Percentiles rank a stretch among this genome's conserved stretches.
Evolutionary conservation across 1,140 invertebrate species (phyloP).

Genomic region (Drosophila chauvacae): DNA sequence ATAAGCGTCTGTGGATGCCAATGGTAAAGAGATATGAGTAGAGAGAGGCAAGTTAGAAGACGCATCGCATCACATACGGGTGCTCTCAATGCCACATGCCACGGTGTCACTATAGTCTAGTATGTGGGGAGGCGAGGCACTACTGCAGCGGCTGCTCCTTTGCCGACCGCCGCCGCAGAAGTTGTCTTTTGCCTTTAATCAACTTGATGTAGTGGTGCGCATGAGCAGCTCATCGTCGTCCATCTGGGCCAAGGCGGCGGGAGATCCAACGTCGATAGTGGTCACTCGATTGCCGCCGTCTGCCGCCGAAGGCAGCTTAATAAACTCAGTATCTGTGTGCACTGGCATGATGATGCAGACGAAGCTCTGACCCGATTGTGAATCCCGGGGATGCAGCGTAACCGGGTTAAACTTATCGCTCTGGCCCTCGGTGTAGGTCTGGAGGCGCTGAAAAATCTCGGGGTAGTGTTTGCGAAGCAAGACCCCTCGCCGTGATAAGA

Average conservation of each 20-base stretch:
- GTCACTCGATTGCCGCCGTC: slow-evolving; percentile 86
- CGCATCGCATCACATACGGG: slow-evolving; percentile 67
- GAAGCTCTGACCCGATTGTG: slow-evolving; percentile 92
- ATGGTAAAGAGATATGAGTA: not conserved
- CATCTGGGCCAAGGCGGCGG: slow-evolving; percentile 64
- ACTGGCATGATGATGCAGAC: slow-evolving; percentile 97
- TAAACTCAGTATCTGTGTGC: slow-evolving; percentile 88
- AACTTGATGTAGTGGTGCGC: slow-evolving; percentile 66
- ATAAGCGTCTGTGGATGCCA: too few relatives aligned
- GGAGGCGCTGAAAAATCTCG: slow-evolving; percentile 92
- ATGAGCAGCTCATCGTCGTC: slow-evolving; percentile 78
- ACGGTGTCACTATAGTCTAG: slow-evolving; percentile 30
- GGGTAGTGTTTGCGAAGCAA: slow-evolving; percentile 92
- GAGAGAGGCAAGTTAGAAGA: slow-evolving; percentile 15
- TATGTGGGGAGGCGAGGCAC: slow-evolving; percentile 29
- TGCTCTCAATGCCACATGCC: slow-evolving; percentile 64
- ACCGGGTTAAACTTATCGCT: slow-evolving; percentile 94
- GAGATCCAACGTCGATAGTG: slow-evolving; percentile 88
- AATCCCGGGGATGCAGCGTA: slow-evolving; percentile 93
- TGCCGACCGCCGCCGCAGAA: slow-evolving; percentile 6
- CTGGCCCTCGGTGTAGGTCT: slow-evolving; percentile 92
- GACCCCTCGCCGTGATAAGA: slow-evolving; percentile 91
- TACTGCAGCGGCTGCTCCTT: slow-evolving; percentile 16
- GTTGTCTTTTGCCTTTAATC: slow-evolving; percentile 59
- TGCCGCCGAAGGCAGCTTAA: slow-evolving; percentile 87